Evolutionary conservation across 2,797 vertebrate genomes (phyloP), one percentile per base, ranked within the genome.

Genomic region (Lutjanus argentimaculatus): DNA sequence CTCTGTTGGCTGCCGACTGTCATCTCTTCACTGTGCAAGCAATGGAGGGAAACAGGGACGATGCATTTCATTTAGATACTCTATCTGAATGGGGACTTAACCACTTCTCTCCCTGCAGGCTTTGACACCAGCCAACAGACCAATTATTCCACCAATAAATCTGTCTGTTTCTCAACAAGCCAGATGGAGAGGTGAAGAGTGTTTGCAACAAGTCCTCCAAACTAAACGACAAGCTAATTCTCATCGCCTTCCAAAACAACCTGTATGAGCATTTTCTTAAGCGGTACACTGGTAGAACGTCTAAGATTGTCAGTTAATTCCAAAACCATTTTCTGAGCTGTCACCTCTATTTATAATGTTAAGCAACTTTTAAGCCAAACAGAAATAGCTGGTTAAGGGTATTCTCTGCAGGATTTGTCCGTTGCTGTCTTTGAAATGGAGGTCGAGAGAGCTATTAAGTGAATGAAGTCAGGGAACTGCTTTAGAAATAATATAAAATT

Each of bases 1-100:
- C 87, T 89, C 42, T 19, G n/a, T 83, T 22, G 49, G 65, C 75
- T 90, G 83, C 85, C 88, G 65, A 81, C 89, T 88, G 88, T 91
- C 92, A 77, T 82, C 75, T 77, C 81, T 68, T 84, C 58, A 58
- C 80, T 76, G 61, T 52, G 75, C 2, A 51, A 63, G 85, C 75
- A 61, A 42, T 22, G 43, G 21, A 82, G 77, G 56, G 62, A 71
- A 81, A 71, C 69, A 0, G 21, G 51, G 59, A 53, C 15, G 55
- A 49, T 45, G 68, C 70, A 58, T 84, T 76, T 84, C 40, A 85
- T 82, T 85, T 77, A 67, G 57, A 84, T 76, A n/a, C 59, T 43
- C 48, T 59, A 72, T 63, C 67, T 51, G 51, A 79, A 82, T 63
- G 48, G 48, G 76, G 52, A 43, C 21, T 19, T 51, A 55, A 73